These are phyloP conservation scores for Eilema griseolum DNA, from an alignment of 2,888 invertebrate species.

Conservation along the genomic window DNA sequence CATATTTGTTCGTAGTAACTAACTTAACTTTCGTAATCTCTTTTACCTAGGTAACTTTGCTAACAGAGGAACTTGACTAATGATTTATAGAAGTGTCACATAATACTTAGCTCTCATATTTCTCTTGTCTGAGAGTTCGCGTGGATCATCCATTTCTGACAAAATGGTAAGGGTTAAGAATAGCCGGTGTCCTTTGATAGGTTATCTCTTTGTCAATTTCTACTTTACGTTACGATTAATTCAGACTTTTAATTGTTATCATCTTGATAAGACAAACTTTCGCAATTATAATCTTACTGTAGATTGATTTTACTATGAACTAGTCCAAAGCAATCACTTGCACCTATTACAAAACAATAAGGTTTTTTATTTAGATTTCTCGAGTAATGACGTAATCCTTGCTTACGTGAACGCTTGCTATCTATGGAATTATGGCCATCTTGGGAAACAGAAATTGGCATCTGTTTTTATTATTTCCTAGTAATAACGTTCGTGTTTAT, in stretches of 20 bases:
- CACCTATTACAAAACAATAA: background rate
- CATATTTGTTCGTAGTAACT: slow-evolving; percentile 49
- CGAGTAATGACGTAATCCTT: slow-evolving; percentile 29
- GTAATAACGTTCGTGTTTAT: slow-evolving; percentile 25
- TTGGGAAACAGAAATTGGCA: slow-evolving; percentile 26
- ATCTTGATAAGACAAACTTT: background rate
- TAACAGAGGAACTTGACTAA: slow-evolving; percentile 32
- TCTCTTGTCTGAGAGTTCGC: background rate
- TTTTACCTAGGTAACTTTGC: slow-evolving; percentile 53
- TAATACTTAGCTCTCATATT: background rate
- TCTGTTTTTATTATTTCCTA: slow-evolving; percentile 27
- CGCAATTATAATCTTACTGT: background rate
- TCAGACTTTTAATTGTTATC: background rate
- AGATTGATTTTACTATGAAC: slow-evolving; percentile 3
- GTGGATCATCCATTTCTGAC: background rate
- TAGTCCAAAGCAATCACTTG: background rate
- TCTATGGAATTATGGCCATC: slow-evolving; percentile 27
- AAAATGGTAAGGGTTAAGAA: background rate
- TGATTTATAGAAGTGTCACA: background rate
- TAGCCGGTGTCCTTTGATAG: background rate
- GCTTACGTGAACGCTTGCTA: slow-evolving; percentile 25
- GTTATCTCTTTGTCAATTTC: background rate
- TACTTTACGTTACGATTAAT: background rate
- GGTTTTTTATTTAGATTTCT: slow-evolving; percentile 20
- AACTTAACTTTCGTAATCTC: slow-evolving; percentile 67